Conservation (phyloP, 2,888 invertebrate species). For the Theodoxus fluviatilis region DNA sequence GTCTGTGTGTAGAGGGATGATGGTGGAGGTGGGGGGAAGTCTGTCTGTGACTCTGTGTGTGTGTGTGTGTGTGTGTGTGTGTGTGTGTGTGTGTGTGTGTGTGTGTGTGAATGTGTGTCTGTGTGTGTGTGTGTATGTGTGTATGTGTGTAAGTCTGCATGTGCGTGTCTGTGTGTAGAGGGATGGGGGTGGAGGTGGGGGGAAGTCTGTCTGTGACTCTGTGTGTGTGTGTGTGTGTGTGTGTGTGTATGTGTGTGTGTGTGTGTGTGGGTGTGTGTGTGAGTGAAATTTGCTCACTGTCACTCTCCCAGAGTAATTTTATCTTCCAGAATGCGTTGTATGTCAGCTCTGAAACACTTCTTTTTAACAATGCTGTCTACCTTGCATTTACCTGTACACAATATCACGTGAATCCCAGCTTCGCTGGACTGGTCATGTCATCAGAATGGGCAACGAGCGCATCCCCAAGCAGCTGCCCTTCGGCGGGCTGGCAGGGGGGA, state of each 20-base stretch:
- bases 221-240: neutral
- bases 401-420: no score
- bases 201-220: neutral
- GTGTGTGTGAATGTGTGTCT: neutral
- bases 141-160: neutral
- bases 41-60: neutral
- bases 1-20: neutral
- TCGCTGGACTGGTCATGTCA: no score
- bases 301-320: no score
- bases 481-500: no score
- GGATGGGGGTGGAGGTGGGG: neutral
- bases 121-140: neutral
- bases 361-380: no score
- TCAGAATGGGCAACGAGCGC: no score
- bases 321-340: no score
- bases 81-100: constrained; percentile 14
- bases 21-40: neutral
- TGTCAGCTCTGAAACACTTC: no score
- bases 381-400: no score
- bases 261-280: neutral
- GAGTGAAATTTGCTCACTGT: no score
- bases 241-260: constrained; percentile 15
- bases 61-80: constrained; percentile 12
- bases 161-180: neutral
- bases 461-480: no score